Base-by-base conservation (phyloP, 2,797 vertebrate genomes). In the Anniella stebbinsi region DNA sequence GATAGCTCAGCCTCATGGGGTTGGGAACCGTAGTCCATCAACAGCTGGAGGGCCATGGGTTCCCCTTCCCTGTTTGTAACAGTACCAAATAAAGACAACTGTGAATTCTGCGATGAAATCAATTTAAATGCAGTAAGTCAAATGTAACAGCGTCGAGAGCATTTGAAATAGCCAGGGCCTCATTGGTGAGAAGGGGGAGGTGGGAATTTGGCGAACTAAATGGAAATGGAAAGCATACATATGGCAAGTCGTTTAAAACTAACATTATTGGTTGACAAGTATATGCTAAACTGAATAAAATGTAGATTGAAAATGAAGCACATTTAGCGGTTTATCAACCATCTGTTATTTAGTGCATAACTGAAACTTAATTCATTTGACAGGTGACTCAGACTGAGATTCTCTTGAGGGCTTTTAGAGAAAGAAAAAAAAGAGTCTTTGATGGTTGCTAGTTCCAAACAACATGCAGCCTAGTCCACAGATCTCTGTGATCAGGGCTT, bases 271-370 rank as follows among this genome's bases (percentile, higher is more conserved):
- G 21, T 18, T 67, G 38, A 67, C 76, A 80, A 66, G 28, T 45
- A 60, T 2, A 54, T 9, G 23, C 69, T 82, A 23, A 17, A 63
- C 30, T 73, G n/a, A 60, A 73, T 45, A 88, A 48, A 41, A 33
- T 73, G 87, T 48, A 76, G 33, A 80, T 80, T 84, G 48, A 83
- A 80, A 57, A 84, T 66, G 38, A 21, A 84, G 66, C 51, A 48
- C 13, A 92, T 82, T 38, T 89, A 94, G 89, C 90, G 92, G 86
- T 89, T 95, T 89, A 91, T 88, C 28, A 38, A 13, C 91, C 93
- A 91, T 89, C 86, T 88, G 86, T 91, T 94, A 93, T 92, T 94
- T 96, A 94, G 88, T 92, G 82, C n/a, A 91, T 86, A 94, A 94
- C 7, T 63, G 77, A 92, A 96, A 94, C 23, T 84, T 86, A 95